A percentile compares a stretch with the other conserved stretches of the same genome.
Conservation (phyloP, 2,113 vertebrate genomes). For the Galeopterus variegatus region DNA sequence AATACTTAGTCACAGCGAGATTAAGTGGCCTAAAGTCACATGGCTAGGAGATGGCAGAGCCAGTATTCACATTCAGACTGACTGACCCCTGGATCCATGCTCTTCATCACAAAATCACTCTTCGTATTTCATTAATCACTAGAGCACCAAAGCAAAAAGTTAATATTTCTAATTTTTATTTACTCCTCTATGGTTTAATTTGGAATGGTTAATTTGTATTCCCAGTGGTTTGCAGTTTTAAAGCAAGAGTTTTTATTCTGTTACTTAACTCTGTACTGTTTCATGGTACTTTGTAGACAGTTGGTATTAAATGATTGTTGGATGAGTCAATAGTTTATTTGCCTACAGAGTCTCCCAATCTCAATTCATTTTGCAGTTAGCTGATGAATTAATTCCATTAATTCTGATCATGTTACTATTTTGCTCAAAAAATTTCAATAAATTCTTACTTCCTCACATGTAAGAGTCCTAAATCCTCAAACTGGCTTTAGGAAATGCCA, state of each 20-base stretch:
- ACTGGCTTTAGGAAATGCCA: not conserved
- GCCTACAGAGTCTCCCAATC: not conserved
- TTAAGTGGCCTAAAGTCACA: not conserved
- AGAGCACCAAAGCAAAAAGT: not conserved
- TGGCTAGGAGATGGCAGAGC: not conserved
- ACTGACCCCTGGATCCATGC: not conserved
- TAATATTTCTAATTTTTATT: not conserved
- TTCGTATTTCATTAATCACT: not conserved
- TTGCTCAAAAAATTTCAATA: constrained; percentile 25
- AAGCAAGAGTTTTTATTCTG: not conserved
- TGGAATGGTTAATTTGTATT: not conserved
- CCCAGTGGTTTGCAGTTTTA: not conserved
- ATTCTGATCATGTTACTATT: not conserved
- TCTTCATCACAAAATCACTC: not conserved
- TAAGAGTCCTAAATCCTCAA: not conserved
- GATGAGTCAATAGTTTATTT: not conserved
- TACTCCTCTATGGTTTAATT: not conserved
- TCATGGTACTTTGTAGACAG: not conserved
- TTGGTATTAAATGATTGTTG: constrained; percentile 28
- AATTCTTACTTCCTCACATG: not conserved
- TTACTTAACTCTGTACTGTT: not conserved
- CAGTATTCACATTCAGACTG: not conserved
- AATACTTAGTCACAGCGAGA: not conserved
- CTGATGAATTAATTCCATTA: not conserved
- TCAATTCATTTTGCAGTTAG: not conserved